Evolutionary conservation across 1,140 invertebrate species (phyloP), one percentile per base, ranked within the genome.

Genomic region (Zaprionus taronus): DNA sequence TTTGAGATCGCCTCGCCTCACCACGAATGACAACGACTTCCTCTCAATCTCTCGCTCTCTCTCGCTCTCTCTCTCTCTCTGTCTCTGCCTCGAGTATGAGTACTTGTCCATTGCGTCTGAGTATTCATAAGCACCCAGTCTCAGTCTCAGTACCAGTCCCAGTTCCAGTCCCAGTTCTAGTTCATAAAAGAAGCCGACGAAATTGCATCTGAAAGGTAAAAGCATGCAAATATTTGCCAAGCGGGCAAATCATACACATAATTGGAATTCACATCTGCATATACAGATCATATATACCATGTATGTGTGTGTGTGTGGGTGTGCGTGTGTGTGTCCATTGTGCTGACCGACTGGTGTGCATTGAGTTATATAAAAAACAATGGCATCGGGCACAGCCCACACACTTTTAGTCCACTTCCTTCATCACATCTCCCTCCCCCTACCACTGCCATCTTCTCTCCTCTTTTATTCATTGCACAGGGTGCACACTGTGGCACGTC

Each of bases 241-340:
- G 80, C 78, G 73, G 69, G 83, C 74, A 89, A 89, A 89, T 90
- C 84, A 87, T 87, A 87, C 81, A 84, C 77, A 81, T 89, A 87
- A 89, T 87, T 89, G 80, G 64, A 83, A 89, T 87, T 89, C 69
- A 79, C 77, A 49, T 72, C 24, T 26, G 47, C 51, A 58, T 51
- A 47, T 58, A 75, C 4, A 15, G 31, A 17, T 15, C 44, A 31
- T 63, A 68, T 26, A 17, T 68, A 14, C 14, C 3, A 7, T 31
- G 31, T 55, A 12, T 64, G 26, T 60, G 38, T 14, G 17, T 67
- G 24, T 67, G 14, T 49, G 31, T 44, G 15, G 49, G 15, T 51
- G 36, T 34, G 22, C 41, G 17, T 38, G 24, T 47, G 24, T 68
- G 1, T 28, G 49, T 63, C 77, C 69, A 86, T 86, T 85, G 83